Conservation (phyloP, 2,797 vertebrate genomes). For the Selene dorsalis region DNA sequence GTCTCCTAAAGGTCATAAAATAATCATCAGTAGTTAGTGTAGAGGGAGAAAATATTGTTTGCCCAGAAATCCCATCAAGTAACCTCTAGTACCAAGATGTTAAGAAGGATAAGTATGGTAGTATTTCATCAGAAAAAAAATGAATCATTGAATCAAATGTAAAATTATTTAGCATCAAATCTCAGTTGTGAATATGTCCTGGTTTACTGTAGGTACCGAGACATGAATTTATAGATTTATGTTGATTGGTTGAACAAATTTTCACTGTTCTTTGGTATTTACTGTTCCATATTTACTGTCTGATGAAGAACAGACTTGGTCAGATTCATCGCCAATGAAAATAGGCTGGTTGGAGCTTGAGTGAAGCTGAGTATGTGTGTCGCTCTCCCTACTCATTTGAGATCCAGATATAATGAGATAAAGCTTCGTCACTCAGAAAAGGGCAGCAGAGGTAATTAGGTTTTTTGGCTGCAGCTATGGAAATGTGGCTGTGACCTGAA, state of each 20-base stretch:
- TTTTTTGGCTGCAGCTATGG: slow-evolving; percentile 36
- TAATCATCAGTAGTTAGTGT: background rate
- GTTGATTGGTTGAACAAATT: background rate
- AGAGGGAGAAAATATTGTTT: background rate
- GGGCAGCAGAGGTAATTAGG: background rate
- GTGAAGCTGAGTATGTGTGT: background rate
- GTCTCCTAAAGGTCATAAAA: background rate
- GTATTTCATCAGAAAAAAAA: background rate
- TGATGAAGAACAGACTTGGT: background rate
- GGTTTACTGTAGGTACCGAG: too few species aligned
- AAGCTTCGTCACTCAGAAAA: slow-evolving; percentile 13
- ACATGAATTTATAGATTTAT: too few species aligned
- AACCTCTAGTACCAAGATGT: too few species aligned
- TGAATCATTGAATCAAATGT: background rate
- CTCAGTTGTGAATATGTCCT: background rate
- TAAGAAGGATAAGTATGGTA: background rate
- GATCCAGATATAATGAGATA: slow-evolving; percentile 21
- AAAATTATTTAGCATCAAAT: background rate
- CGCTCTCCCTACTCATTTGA: background rate
- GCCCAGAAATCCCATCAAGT: background rate
- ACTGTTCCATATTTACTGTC: background rate
- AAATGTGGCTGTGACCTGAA: slow-evolving; percentile 21
- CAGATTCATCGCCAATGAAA: background rate
- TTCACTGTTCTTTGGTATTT: background rate
- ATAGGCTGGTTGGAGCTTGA: background rate